Evolutionary conservation across 2,113 vertebrate species (phyloP), one percentile per base, ranked within the genome.

Genomic region (Cercopithecus mona): DNA sequence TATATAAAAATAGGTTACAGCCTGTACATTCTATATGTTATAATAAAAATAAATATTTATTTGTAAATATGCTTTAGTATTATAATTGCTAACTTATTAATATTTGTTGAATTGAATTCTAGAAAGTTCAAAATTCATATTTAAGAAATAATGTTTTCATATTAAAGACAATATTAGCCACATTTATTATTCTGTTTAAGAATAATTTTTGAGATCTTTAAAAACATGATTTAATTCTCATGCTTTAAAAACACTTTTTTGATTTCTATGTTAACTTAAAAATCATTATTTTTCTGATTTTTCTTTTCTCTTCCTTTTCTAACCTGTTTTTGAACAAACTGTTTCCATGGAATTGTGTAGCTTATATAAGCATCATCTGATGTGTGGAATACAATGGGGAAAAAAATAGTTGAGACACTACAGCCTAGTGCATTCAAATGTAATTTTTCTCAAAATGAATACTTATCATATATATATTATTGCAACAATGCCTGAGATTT

Each of bases 111-210:
- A 10, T 80, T 82, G 50, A 68, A 90, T 66, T 90, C 32, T 94
- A 85, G 48, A 66, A 92, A 92, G 22, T 66, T 90, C 32, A 61
- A 90, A 95, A 70, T 68, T 95, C 3, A 59, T 96, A 72, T 90
- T 93, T 92, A 96, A 89, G 75, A 87, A 89, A 84, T 92, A 6
- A 75, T 84, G 5, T 61, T 59, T 92, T 93, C 76, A 70, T 96
- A 35, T 90, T 72, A 73, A 75, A 90, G 43, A 85, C 73, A 90
- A 35, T 97, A 84, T 55, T 95, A 76, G 5, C 64, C 2, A 35
- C 52, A 78, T 57, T 93, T 83, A 79, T 87, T 87, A 93, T 93
- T 76, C 32, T n/a, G 27, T 81, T 68, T 83, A 43, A 48, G 78
- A 84, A 48, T 6, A 7, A 25, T 13, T 89, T 82, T 40, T 59